A percentile compares a stretch with the other conserved stretches of the same genome.
phyloP scores from a whole-genome alignment of 1,140 invertebrate species.

The Rhyacophila brunnea region DNA sequence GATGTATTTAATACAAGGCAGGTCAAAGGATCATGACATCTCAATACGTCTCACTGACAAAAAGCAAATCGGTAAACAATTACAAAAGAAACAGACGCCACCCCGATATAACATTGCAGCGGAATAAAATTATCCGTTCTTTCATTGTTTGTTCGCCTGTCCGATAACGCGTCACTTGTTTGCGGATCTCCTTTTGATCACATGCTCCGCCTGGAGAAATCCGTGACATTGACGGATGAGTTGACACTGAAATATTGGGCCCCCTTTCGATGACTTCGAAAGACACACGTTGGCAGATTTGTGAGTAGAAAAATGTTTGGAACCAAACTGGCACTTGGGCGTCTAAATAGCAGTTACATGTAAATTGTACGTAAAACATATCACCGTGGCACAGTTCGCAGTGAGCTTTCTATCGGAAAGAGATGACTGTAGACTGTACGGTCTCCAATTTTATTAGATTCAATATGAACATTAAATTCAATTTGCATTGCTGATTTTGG shows the following conservation, averaged over 20 bases:
- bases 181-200: conserved; percentile 36
- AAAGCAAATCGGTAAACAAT: not conserved
- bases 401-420: no score
- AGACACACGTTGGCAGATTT: not conserved
- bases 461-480: no score
- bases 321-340: no score
- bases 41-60: conserved; percentile 6
- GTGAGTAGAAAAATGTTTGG: not conserved
- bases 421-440: no score
- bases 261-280: not conserved
- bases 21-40: not conserved
- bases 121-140: not conserved
- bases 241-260: not conserved
- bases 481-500: no score
- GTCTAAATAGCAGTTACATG: no score
- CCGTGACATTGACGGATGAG: conserved; percentile 33
- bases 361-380: no score
- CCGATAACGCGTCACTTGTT: conserved; percentile 17
- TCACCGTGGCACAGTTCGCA: no score
- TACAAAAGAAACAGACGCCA: not conserved
- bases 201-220: conserved; percentile 32
- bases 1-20: no score
- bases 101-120: no score
- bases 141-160: conserved; percentile 12
- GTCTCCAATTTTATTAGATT: no score